A percentile compares a stretch with the other conserved stretches of the same genome.
These are phyloP conservation scores for Pycnonotus jocosus DNA, from an alignment of 2,113 vertebrate species.

Conservation along the genomic window DNA sequence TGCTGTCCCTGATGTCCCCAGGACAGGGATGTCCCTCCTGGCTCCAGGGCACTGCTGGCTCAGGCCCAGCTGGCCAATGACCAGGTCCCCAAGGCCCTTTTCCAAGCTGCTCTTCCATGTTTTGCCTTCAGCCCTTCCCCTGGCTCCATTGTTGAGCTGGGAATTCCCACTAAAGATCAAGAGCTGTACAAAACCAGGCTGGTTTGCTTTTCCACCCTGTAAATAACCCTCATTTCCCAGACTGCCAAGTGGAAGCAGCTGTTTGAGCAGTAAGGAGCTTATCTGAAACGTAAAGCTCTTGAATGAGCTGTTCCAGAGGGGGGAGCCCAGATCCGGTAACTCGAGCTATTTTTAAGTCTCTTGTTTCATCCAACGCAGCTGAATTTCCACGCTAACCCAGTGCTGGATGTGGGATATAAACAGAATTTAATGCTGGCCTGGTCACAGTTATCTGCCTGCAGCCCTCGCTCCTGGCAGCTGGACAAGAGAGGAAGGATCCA, in stretches of 20 bases:
- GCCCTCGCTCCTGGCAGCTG: accelerated
- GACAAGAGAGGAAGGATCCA: background rate
- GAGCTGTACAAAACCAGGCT: background rate
- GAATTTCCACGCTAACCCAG: background rate
- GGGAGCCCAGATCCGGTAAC: background rate
- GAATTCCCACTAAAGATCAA: background rate
- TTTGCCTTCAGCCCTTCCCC: background rate
- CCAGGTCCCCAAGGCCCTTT: background rate
- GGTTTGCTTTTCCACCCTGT: background rate
- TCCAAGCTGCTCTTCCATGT: background rate
- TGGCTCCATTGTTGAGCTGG: accelerated
- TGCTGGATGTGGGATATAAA: background rate
- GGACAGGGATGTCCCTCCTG: background rate
- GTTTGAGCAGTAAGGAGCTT: background rate
- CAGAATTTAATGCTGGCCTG: background rate
- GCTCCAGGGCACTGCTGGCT: background rate
- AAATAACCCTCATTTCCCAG: background rate
- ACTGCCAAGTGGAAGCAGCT: background rate
- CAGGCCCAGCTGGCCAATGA: background rate
- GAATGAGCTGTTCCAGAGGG: background rate
- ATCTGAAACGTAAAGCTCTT: background rate
- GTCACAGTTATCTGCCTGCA: background rate
- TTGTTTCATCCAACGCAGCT: background rate
- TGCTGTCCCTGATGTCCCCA: background rate
- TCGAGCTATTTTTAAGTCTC: background rate